Conservation (phyloP, 2,888 invertebrate genomes). For the Sturmia bella region DNA sequence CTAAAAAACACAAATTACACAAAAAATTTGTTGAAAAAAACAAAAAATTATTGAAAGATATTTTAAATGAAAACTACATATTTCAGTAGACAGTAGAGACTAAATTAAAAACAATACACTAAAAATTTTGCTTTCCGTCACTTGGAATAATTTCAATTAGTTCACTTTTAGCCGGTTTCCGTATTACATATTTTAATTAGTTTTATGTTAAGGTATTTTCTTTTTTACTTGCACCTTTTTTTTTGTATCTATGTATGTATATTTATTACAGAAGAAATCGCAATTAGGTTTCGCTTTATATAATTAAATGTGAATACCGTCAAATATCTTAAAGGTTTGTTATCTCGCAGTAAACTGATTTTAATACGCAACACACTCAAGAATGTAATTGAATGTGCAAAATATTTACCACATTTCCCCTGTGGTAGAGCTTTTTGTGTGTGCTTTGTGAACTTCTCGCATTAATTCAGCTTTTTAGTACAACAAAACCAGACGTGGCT, state of each 20-base stretch:
- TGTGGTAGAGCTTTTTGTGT: constrained; percentile 51
- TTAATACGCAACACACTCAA: constrained; percentile 72
- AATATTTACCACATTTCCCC: constrained; percentile 57
- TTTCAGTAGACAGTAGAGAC: constrained; percentile 3
- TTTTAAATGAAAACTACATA: background rate
- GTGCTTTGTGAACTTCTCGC: constrained; percentile 26
- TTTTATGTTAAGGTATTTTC: constrained; percentile 10
- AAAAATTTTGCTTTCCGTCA: background rate
- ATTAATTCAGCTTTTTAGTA: constrained; percentile 73
- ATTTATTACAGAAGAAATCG: constrained; percentile 30
- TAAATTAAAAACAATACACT: background rate
- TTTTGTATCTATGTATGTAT: constrained; percentile 35
- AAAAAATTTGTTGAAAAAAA: constrained; percentile 22
- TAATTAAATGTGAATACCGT: constrained; percentile 48
- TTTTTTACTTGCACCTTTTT: constrained; percentile 44
- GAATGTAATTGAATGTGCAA: constrained; percentile 75
- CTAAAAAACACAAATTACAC: constrained; percentile 32
- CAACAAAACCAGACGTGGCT: constrained; percentile 46
- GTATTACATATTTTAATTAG: constrained; percentile 43
- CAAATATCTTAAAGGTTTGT: constrained; percentile 75
- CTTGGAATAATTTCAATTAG: constrained; percentile 41
- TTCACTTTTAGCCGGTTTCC: constrained; percentile 62
- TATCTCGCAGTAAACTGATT: constrained; percentile 80
- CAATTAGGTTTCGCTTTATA: constrained; percentile 25
- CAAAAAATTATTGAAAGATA: background rate